Conservation (phyloP, 2,888 invertebrate species). For the Parnassius smintheus region DNA sequence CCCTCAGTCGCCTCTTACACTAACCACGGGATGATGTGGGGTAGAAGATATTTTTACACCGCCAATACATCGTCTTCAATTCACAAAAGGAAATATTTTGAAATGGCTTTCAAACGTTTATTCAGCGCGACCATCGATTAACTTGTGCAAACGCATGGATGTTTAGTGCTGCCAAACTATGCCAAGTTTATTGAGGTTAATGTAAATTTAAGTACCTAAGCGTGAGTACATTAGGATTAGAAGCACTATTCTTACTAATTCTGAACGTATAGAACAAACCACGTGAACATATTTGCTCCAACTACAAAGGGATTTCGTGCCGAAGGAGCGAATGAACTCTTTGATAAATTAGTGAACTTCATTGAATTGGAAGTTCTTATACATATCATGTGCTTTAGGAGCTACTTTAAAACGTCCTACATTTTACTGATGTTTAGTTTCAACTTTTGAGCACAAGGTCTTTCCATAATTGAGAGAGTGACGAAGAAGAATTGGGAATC, state of each 20-base stretch:
- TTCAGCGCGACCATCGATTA: not conserved
- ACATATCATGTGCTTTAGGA: too few species aligned
- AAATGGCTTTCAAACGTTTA: not conserved
- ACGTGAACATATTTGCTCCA: conserved; percentile 2
- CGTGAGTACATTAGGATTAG: conserved; percentile 3
- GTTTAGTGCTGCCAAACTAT: conserved; percentile 8
- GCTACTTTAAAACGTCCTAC: too few species aligned
- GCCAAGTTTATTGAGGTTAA: conserved; percentile 23
- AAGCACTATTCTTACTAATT: conserved; percentile 4
- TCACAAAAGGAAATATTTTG: not conserved
- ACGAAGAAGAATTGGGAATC: too few species aligned
- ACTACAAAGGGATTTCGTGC: conserved; percentile 1
- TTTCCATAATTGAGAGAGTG: too few species aligned
- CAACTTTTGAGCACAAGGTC: too few species aligned
- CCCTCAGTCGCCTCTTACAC: too few species aligned
- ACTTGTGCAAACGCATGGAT: conserved; percentile 7
- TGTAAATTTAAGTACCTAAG: conserved; percentile 20
- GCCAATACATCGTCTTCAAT: not conserved
- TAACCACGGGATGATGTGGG: too few species aligned
- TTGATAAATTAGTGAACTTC: not conserved
- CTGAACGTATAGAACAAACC: conserved; percentile 8
- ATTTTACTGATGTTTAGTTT: too few species aligned
- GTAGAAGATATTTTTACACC: too few species aligned
- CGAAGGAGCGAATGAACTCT: not conserved
- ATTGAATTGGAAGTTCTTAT: too few species aligned